These are phyloP conservation scores for Chesias legatella DNA, from an alignment of 2,888 invertebrate genomes.

Conservation along the genomic window DNA sequence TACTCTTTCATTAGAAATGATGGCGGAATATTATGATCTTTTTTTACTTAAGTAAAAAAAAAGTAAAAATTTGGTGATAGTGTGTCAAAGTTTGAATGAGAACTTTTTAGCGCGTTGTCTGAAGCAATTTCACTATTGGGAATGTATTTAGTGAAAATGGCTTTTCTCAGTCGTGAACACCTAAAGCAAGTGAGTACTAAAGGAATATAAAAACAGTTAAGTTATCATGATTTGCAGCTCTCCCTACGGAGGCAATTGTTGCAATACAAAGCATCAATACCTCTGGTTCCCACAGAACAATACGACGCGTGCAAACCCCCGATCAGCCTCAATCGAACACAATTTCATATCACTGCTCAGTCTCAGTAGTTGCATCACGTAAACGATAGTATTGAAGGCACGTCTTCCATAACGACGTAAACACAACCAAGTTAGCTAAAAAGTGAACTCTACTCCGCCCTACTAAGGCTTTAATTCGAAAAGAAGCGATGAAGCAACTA, in stretches of 20 bases:
- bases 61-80: too few species aligned
- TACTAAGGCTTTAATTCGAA: constrained; percentile 44
- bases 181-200: constrained; percentile 30
- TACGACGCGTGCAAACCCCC: constrained; percentile 44
- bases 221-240: constrained; percentile 36
- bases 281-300: constrained; percentile 52
- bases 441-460: constrained; percentile 35
- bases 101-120: background rate
- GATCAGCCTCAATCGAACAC: constrained; percentile 41
- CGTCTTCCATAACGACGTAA: constrained; percentile 40
- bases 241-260: constrained; percentile 38
- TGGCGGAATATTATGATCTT: too few species aligned
- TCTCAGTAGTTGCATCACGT: constrained; percentile 73
- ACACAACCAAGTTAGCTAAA: constrained; percentile 21
- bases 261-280: constrained; percentile 32
- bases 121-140: constrained; percentile 15
- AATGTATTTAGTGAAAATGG: too few species aligned
- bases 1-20: too few species aligned
- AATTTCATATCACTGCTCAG: constrained; percentile 56
- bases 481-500: constrained; percentile 41
- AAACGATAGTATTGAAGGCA: constrained; percentile 55
- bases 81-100: too few species aligned
- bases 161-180: constrained; percentile 27
- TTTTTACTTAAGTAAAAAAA: too few species aligned
- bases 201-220: constrained; percentile 41